Base-by-base conservation (phyloP, 1,140 invertebrate species). In the Drosophila pandora region DNA sequence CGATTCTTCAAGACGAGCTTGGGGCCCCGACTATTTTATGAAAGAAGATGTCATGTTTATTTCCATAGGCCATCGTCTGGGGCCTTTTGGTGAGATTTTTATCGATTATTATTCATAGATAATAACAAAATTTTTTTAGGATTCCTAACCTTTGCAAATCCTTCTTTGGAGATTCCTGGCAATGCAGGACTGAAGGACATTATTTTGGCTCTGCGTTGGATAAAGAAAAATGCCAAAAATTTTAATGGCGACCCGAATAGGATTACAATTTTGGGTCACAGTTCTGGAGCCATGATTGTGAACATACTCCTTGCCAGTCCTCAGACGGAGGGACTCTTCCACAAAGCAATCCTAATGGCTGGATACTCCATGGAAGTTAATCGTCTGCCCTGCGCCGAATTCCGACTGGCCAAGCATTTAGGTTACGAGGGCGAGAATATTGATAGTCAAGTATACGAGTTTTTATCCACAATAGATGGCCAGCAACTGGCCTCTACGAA, bases 101-200 rank as follows among this genome's bases (percentile, higher is more conserved):
- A 9, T 34, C 10, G 2, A 34, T 9, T 34, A 34, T 10, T 34
- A 5, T 28, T 28, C 25, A 28, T 6, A 28, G 25, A 5, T 28
- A 6, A 28, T 28, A 28, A 6, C 5, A 28, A 28, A 28, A 28
- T 7, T 28, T 28, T 28, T 25, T 1, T 8, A 79, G 77, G 74
- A 32, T 94, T 93, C 70, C 61, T 93, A 41, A 94, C 94, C 7
- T 92, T 95, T 65, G 92, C 93, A 80, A 95, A 96, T 90, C 93
- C 94, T 76, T 79, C 93, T 23, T 59, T 92, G 17, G 93, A 92
- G 13, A 92, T 93, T 17, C 91, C 93, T 17, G 93, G 93, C 2
- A 94, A 94, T 70, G 92, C 93, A 72, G 93, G 92, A 0, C 79
- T 94, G 2, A 93, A 92, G 81, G 93, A 94, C 79, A 92, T 93